Evolutionary conservation across 2,113 vertebrate genomes (phyloP).

Genomic region (Colossoma macropomum): DNA sequence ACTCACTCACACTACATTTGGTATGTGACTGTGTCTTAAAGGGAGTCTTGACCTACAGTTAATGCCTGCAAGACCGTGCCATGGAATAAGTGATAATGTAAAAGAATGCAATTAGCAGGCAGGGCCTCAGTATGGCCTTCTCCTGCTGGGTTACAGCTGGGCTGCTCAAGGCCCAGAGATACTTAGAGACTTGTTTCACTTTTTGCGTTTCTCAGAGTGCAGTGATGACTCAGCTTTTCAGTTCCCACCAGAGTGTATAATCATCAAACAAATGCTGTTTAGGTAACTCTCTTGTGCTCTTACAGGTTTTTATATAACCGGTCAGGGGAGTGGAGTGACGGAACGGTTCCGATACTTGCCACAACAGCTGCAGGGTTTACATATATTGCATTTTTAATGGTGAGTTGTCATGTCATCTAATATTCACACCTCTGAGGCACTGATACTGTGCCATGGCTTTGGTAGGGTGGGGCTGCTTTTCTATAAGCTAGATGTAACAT

Average conservation of each 20-base stretch:
- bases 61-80: constrained; percentile 47
- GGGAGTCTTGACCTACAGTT: constrained; percentile 9
- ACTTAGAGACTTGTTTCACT: background rate
- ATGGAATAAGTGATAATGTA: constrained; percentile 56
- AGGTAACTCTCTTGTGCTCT: constrained; percentile 12
- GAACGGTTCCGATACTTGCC: constrained; percentile 91
- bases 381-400: constrained; percentile 90
- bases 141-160: background rate
- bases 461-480: background rate
- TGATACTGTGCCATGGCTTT: background rate
- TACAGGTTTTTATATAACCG: constrained; percentile 94
- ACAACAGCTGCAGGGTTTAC: constrained; percentile 89
- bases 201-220: background rate
- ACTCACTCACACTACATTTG: constrained; percentile 26
- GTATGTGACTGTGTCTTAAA: constrained; percentile 19
- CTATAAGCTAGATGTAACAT: background rate
- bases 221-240: constrained; percentile 13
- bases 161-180: background rate
- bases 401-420: constrained; percentile 63
- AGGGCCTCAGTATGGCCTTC: constrained; percentile 34
- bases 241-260: constrained; percentile 3
- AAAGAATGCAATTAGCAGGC: constrained; percentile 55
- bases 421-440: constrained; percentile 10
- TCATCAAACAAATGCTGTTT: background rate
- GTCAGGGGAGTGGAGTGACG: constrained; percentile 93